A percentile compares a stretch with the other conserved stretches of the same genome.
phyloP scores from a whole-genome alignment of 2,113 vertebrate genomes.

The Procavia capensis region DNA sequence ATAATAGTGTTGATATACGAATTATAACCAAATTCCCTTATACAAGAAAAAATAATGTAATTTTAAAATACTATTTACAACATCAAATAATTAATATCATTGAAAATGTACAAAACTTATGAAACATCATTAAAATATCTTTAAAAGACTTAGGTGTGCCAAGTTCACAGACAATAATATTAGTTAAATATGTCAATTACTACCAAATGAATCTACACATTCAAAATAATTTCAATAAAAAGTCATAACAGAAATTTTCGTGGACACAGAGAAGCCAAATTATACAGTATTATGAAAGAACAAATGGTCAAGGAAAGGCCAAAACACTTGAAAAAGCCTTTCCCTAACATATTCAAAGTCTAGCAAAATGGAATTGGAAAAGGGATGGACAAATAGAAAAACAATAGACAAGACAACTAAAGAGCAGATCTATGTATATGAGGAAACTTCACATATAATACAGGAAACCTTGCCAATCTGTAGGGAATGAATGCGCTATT shows the following conservation, averaged over 20 bases:
- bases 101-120: background rate
- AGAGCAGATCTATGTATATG: background rate
- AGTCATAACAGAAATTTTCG: background rate
- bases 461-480: background rate
- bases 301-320: background rate
- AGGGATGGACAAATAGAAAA: background rate
- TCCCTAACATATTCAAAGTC: background rate
- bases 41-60: background rate
- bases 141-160: background rate
- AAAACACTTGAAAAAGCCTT: background rate
- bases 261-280: background rate
- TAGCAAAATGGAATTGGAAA: background rate
- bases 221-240: background rate
- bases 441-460: background rate
- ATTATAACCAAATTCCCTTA: background rate
- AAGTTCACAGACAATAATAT: background rate
- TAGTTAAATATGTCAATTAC: background rate
- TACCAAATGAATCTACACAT: background rate
- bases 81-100: slow-evolving; percentile 22
- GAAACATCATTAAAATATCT: background rate
- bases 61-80: background rate
- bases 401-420: background rate
- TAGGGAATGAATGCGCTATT: background rate
- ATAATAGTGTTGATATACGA: background rate
- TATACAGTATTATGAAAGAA: background rate